Evolutionary conservation across 2,888 invertebrate genomes (phyloP).

Genomic region (Coenonympha glycerion): DNA sequence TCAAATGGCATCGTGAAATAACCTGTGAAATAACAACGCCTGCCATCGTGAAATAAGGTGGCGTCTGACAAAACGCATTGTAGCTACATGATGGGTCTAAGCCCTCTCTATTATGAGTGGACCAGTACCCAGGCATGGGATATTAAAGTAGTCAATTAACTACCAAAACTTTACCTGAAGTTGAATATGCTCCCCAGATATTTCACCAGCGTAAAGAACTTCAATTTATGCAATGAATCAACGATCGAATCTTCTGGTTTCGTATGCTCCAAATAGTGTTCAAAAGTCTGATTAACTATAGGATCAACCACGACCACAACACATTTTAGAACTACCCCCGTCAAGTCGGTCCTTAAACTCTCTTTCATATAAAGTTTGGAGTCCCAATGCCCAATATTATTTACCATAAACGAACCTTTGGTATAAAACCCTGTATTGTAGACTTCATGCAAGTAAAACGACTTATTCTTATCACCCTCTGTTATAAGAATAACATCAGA

Average conservation of each 20-base stretch:
- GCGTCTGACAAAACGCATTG: too few relatives aligned
- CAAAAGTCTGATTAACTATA: constrained; percentile 56
- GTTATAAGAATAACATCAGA: constrained; percentile 59
- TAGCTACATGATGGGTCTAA: too few relatives aligned
- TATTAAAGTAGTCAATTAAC: too few relatives aligned
- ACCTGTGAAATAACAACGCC: too few relatives aligned
- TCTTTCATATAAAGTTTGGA: constrained; percentile 43
- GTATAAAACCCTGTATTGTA: constrained; percentile 75
- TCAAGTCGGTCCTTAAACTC: constrained; percentile 65
- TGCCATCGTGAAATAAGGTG: too few relatives aligned
- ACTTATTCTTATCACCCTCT: constrained; percentile 28
- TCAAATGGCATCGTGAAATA: too few relatives aligned
- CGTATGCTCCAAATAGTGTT: constrained; percentile 70
- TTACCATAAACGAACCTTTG: constrained; percentile 66
- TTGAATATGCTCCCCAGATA: constrained; percentile 80
- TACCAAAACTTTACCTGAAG: constrained; percentile 77
- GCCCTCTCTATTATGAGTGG: too few relatives aligned
- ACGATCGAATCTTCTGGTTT: constrained; percentile 58
- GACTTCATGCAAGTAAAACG: constrained; percentile 56
- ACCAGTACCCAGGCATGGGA: too few relatives aligned
- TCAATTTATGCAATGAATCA: constrained; percentile 79
- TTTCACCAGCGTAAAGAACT: constrained; percentile 73
- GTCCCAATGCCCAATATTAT: constrained; percentile 68
- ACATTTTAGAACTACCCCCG: constrained; percentile 72
- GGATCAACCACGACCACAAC: constrained; percentile 65